Base-by-base conservation (phyloP, 2,888 invertebrate species). In the Kryphioiulus occultus region DNA sequence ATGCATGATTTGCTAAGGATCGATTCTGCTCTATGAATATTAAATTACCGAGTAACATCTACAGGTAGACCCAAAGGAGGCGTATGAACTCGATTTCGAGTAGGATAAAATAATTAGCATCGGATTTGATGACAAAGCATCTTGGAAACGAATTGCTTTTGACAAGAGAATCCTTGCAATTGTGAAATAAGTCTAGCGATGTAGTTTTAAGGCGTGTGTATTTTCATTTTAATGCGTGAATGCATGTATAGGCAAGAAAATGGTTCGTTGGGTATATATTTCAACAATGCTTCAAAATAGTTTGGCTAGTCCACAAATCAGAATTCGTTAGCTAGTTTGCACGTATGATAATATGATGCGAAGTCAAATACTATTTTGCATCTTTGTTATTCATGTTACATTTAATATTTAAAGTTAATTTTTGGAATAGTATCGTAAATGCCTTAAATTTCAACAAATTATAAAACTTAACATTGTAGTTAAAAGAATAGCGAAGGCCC, bases 41-140 rank as follows among this genome's bases (percentile, higher is more conserved):
- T 59, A 59, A 59, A 59, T 59, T 59, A 59, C 59, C 59, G n/a
- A 59, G 12, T 59, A 59, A 9, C 59, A 59, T 59, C 59, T n/a
- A 59, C 59, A 59, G 59, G 59, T 59, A 59, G n/a, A 15, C 59
- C 59, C 59, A 59, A 59, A 59, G 59, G 59, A 59, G 59, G n/a
- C 59, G 19, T 59, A n/a, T 59, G 59, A 59, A 59, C 59, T 59
- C 59, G 5, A 59, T 59, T 59, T 59, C 59, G 59, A n/a, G 22
- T n/a, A 4, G 59, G n/a, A 19, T n/a, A n/a, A 59, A 59, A 59
- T 59, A 59, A 59, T 59, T 59, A 59, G 59, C n/a, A 59, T 59
- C 59, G 59, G 59, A 9, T 59, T 59, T 59, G 59, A 59, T 59
- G 22, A 59, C 59, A 22, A 59, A 59, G n/a, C n/a, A 59, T 3